These are phyloP conservation scores for Epizoanthus illoricatus DNA, from an alignment of 92 coral and sea anemone species.

Conservation along the genomic window DNA sequence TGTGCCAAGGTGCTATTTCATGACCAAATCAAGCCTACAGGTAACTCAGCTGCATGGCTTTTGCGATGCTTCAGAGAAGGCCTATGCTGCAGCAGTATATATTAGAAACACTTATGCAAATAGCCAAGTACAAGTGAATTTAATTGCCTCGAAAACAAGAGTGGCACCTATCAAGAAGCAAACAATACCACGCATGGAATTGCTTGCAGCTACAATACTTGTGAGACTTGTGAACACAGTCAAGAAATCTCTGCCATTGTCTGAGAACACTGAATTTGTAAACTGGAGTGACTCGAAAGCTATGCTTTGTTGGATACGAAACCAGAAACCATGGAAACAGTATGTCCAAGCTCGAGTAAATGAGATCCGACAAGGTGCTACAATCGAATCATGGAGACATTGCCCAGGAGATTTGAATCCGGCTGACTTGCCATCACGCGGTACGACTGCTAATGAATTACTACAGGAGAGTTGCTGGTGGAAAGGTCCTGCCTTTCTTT, in stretches of 20 bases:
- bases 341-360: constrained; percentile 55
- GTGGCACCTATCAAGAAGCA: constrained; percentile 59
- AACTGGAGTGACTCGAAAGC: constrained; percentile 53
- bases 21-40: not conserved
- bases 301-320: constrained; percentile 52
- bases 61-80: constrained; percentile 52
- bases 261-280: not conserved
- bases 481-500: constrained; percentile 31
- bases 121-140: constrained; percentile 34
- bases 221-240: constrained; percentile 49
- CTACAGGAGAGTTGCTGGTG: constrained; percentile 36
- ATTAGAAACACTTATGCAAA: constrained; percentile 45
- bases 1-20: constrained; percentile 56
- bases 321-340: constrained; percentile 57
- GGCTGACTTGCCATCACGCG: constrained; percentile 53
- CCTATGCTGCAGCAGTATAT: constrained; percentile 53
- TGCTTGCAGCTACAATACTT: constrained; percentile 60
- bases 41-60: constrained; percentile 55
- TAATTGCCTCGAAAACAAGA: constrained; percentile 45
- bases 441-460: constrained; percentile 37
- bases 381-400: constrained; percentile 46
- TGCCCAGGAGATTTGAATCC: constrained; percentile 51
- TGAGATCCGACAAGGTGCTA: constrained; percentile 45
- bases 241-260: constrained; percentile 1
- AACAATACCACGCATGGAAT: constrained; percentile 63